Percentiles rank a stretch among this genome's conserved stretches.
Conservation (phyloP, 2,113 vertebrate genomes). For the Epinephelus moara region DNA sequence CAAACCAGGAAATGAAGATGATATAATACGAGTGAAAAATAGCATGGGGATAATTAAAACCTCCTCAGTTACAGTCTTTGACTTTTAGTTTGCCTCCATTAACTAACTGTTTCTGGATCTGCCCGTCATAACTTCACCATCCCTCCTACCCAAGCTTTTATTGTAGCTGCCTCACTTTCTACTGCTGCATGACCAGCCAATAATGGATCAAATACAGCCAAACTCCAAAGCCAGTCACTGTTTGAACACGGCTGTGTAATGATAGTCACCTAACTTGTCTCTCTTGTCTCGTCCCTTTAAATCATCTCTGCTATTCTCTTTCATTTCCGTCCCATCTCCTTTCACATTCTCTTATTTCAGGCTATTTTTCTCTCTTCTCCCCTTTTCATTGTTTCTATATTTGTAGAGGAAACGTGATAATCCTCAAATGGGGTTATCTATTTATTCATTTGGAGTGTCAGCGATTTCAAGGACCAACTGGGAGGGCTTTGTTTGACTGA, state of each 20-base stretch:
- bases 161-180: not conserved
- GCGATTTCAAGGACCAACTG: constrained; percentile 27
- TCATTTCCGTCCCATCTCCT: constrained; percentile 3
- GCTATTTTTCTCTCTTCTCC: not conserved
- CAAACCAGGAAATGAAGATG: not conserved
- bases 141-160: constrained; percentile 1
- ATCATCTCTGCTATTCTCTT: constrained; percentile 3
- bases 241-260: constrained; percentile 3
- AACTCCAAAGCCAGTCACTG: constrained; percentile 34
- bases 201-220: constrained; percentile 45
- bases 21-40: not conserved
- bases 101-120: constrained; percentile 9
- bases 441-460: constrained; percentile 49
- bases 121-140: not conserved
- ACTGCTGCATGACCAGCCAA: constrained; percentile 5
- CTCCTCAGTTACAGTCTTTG: not conserved
- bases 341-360: constrained; percentile 33
- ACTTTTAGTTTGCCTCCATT: not conserved
- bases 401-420: constrained; percentile 41
- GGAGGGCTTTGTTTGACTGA: constrained; percentile 8
- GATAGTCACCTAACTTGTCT: constrained; percentile 10
- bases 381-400: constrained; percentile 35
- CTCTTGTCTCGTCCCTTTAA: not conserved
- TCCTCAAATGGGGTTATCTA: constrained; percentile 46
- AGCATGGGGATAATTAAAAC: not conserved